A percentile compares a stretch with the other conserved stretches of the same genome.
phyloP scores from a whole-genome alignment of 2,797 vertebrate genomes.

The Rhyacichthys aspro region DNA sequence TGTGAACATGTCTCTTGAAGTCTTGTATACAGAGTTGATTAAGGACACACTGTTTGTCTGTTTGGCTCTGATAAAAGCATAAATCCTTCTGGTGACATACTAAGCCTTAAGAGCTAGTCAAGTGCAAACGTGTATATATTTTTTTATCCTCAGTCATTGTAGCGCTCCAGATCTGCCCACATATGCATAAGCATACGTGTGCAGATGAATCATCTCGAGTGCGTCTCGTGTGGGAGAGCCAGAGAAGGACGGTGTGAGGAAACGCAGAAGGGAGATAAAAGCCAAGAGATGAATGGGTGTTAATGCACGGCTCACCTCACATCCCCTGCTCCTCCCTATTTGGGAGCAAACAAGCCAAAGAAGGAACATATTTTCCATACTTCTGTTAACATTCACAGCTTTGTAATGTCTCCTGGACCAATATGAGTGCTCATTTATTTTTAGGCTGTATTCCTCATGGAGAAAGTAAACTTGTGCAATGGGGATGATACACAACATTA shows the following conservation, averaged over 20 bases:
- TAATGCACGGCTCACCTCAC: conserved; percentile 62
- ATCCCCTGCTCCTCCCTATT: conserved; percentile 38
- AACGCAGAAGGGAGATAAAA: conserved; percentile 49
- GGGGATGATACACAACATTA: conserved; percentile 15
- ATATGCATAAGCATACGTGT: conserved; percentile 38
- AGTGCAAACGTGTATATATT: conserved; percentile 19
- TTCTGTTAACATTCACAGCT: conserved; percentile 44
- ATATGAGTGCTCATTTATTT: conserved; percentile 34
- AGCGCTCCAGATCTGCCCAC: conserved; percentile 21
- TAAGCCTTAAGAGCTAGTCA: conserved; percentile 19
- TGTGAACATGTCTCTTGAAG: conserved; percentile 16
- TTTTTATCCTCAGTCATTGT: conserved; percentile 20
- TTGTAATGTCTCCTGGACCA: conserved; percentile 27
- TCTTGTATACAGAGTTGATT: conserved; percentile 13
- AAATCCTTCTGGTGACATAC: conserved; percentile 16
- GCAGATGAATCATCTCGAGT: conserved; percentile 43
- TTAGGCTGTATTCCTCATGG: conserved; percentile 20
- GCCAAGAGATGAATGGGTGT: conserved; percentile 60
- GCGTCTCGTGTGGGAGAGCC: conserved; percentile 18
- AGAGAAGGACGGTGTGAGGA: conserved; percentile 30
- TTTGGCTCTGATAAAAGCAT: conserved; percentile 32
- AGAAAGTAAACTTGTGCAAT: conserved; percentile 12
- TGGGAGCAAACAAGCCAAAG: conserved; percentile 16
- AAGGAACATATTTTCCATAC: conserved; percentile 59
- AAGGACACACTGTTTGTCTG: conserved; percentile 2